Evolutionary conservation across 2,113 vertebrate genomes (phyloP).

Genomic region (Crotalus tigris): DNA sequence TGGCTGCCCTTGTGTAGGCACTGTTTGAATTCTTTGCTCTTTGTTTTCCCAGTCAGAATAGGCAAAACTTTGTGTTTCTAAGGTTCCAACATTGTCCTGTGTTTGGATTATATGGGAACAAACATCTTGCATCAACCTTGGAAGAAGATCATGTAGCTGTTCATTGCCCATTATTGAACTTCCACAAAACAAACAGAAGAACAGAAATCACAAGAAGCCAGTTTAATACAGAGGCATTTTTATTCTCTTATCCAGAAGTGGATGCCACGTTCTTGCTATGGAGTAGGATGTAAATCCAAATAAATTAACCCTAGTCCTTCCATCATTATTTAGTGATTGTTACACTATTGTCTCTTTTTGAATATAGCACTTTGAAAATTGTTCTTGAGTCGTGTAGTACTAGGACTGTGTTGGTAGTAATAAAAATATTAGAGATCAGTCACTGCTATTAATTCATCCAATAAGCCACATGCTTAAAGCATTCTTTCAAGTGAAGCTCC

Average conservation of each 20-base stretch:
- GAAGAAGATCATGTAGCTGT: slow-evolving; percentile 12
- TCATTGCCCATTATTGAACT: slow-evolving; percentile 2
- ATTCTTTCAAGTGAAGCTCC: slow-evolving; percentile 33
- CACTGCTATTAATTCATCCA: background rate
- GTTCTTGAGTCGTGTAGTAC: background rate
- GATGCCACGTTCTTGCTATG: background rate
- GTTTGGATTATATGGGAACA: slow-evolving; percentile 38
- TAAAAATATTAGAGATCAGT: background rate
- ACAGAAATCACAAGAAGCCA: background rate
- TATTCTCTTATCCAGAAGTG: background rate
- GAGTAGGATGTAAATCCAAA: background rate
- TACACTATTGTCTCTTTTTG: background rate
- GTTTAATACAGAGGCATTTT: background rate
- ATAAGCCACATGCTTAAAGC: background rate
- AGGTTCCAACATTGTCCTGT: slow-evolving; percentile 1
- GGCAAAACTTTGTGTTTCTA: background rate
- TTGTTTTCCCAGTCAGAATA: background rate
- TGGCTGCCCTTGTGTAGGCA: background rate
- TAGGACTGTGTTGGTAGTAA: background rate
- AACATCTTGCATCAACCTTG: slow-evolving; percentile 24
- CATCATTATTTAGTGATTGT: background rate
- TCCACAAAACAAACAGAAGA: slow-evolving; percentile 1
- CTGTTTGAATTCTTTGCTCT: slow-evolving; percentile 8
- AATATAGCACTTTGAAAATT: background rate
- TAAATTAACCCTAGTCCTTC: background rate